These are phyloP conservation scores for Pemphigus obesinymphae DNA, from an alignment of 1,140 invertebrate genomes.

Conservation along the genomic window DNA sequence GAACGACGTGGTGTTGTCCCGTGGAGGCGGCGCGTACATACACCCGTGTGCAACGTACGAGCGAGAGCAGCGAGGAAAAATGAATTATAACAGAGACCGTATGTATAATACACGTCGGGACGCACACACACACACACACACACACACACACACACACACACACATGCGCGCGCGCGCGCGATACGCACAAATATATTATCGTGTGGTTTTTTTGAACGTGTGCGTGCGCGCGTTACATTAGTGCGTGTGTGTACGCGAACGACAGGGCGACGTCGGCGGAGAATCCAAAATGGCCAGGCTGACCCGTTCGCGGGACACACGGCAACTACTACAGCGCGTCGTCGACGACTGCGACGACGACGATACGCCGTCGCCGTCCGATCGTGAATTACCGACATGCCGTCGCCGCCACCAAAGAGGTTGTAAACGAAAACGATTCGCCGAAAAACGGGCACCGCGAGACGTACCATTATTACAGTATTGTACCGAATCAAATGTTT, in stretches of 20 bases:
- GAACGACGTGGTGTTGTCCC: neutral
- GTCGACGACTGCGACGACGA: no score
- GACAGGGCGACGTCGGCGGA: neutral
- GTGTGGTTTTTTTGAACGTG: neutral
- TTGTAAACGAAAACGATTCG: no score
- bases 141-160: neutral
- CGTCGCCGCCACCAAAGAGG: no score
- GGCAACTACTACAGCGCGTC: no score
- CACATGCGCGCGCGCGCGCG: neutral
- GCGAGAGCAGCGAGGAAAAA: neutral
- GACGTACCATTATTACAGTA: no score
- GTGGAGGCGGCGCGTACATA: no score
- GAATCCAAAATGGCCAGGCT: constrained; percentile 30
- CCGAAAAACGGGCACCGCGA: no score
- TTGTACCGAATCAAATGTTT: no score
- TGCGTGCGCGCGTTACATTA: neutral
- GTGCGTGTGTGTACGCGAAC: neutral
- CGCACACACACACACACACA: neutral
- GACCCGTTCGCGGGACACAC: constrained; percentile 29
- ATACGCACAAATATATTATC: no score
- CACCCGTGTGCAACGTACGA: neutral
- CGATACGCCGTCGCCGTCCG: no score
- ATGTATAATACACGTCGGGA: neutral
- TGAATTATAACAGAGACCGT: neutral
- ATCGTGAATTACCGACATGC: no score